phyloP scores from a whole-genome alignment of 1,140 invertebrate species.

The Drosophila sturtevanti region DNA sequence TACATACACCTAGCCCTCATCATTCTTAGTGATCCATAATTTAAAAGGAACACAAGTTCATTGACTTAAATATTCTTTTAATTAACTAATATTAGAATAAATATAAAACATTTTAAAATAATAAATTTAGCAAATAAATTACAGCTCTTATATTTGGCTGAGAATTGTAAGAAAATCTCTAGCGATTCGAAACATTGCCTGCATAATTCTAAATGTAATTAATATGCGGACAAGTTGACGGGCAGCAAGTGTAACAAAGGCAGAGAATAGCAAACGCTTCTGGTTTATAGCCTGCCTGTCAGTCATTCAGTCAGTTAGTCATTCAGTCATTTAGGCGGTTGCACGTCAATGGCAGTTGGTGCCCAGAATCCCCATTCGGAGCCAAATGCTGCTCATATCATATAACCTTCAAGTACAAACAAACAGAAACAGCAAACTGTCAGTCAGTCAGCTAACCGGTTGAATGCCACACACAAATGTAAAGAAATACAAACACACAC shows the following conservation, averaged over 20 bases:
- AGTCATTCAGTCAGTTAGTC: constrained; percentile 10
- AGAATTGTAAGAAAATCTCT: constrained; percentile 16
- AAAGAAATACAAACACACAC: constrained; percentile 23
- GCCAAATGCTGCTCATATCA: constrained; percentile 48
- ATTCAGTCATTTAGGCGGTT: constrained; percentile 4
- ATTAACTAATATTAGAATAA: too few relatives aligned
- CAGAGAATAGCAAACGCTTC: constrained; percentile 30
- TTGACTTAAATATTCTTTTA: too few relatives aligned
- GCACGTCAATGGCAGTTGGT: constrained; percentile 31
- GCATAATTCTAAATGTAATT: constrained; percentile 51
- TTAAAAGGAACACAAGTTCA: too few relatives aligned
- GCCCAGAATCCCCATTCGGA: constrained; percentile 19
- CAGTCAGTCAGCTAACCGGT: constrained; percentile 57
- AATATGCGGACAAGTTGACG: constrained; percentile 31
- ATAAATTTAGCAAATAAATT: neutral
- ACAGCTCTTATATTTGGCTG: neutral
- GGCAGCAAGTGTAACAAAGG: constrained; percentile 24
- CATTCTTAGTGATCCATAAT: too few relatives aligned
- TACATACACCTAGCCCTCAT: too few relatives aligned
- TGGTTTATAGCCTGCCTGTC: constrained; percentile 27
- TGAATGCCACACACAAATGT: constrained; percentile 47
- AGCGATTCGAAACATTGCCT: constrained; percentile 37
- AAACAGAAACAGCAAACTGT: constrained; percentile 41
- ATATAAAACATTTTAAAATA: neutral
- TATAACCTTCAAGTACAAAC: constrained; percentile 70